Evolutionary conservation across 2,888 invertebrate species (phyloP).

Genomic region (Hofmannophila pseudospretella): DNA sequence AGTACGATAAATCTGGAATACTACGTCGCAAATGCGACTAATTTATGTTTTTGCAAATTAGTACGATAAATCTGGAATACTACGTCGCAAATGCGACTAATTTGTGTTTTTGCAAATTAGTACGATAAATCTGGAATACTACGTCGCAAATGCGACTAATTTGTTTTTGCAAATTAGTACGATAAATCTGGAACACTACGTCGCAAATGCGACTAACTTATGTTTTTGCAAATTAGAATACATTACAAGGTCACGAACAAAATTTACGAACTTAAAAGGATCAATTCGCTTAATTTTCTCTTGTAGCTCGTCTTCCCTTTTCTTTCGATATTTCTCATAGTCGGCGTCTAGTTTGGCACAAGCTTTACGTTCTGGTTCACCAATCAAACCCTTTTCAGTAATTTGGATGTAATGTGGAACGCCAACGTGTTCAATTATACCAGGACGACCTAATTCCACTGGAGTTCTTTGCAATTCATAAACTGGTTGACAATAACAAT

Average conservation of each 20-base stretch:
- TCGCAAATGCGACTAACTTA: background rate
- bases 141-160: no score
- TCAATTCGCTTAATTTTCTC: constrained; percentile 47
- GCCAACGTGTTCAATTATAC: constrained; percentile 49
- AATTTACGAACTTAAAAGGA: constrained; percentile 50
- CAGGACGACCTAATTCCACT: constrained; percentile 47
- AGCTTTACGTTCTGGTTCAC: constrained; percentile 29
- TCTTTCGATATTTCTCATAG: constrained; percentile 40
- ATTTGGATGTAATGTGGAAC: constrained; percentile 48
- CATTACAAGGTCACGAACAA: no score
- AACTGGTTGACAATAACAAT: constrained; percentile 43
- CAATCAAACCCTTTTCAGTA: constrained; percentile 48
- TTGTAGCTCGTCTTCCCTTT: constrained; percentile 40
- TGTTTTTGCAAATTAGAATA: background rate
- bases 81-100: no score
- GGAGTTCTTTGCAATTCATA: constrained; percentile 52
- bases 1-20: background rate
- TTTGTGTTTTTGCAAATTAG: no score
- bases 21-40: background rate
- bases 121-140: no score
- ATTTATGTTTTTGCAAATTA: background rate
- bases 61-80: no score
- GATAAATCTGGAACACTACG: background rate
- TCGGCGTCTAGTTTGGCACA: constrained; percentile 36
- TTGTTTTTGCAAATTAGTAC: background rate